phyloP scores from a whole-genome alignment of 2,113 vertebrate genomes.

The Eleginops maclovinus region DNA sequence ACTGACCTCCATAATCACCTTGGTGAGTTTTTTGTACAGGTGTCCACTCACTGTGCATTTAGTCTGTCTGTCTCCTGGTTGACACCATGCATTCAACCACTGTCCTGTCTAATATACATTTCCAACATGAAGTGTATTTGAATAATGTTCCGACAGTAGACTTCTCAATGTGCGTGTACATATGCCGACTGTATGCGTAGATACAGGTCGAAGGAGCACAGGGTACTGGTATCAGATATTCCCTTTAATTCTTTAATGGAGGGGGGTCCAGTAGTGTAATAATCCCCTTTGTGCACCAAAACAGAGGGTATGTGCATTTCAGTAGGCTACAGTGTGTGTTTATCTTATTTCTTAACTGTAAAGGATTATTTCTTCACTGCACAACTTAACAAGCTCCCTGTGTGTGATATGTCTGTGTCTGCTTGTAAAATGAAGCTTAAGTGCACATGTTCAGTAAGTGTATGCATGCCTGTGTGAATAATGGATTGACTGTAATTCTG shows the following conservation, averaged over 20 bases:
- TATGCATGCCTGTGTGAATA: constrained; percentile 68
- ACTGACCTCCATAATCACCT: constrained; percentile 36
- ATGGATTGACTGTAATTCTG: constrained; percentile 56
- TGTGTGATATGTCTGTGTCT: constrained; percentile 56
- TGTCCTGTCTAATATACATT: constrained; percentile 26
- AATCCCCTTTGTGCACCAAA: constrained; percentile 34
- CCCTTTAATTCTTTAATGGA: constrained; percentile 70
- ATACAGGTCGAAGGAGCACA: constrained; percentile 30
- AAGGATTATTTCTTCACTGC: constrained; percentile 39
- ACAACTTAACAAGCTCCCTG: not conserved
- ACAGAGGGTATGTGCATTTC: constrained; percentile 27
- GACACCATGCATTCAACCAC: constrained; percentile 25
- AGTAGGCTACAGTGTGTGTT: constrained; percentile 15
- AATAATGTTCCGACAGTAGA: constrained; percentile 20
- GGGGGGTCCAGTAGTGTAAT: constrained; percentile 28
- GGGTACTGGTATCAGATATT: constrained; percentile 52
- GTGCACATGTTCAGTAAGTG: constrained; percentile 59
- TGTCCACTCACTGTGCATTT: constrained; percentile 4
- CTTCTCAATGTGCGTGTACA: constrained; percentile 46
- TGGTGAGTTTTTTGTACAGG: constrained; percentile 3
- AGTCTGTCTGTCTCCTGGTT: constrained; percentile 15
- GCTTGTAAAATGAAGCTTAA: constrained; percentile 54
- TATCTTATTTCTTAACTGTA: constrained; percentile 34
- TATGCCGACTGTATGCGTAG: constrained; percentile 43
- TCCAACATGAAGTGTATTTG: constrained; percentile 32